Base-by-base conservation (phyloP, 2,888 invertebrate species). In the Nemotelus nigrinus region DNA sequence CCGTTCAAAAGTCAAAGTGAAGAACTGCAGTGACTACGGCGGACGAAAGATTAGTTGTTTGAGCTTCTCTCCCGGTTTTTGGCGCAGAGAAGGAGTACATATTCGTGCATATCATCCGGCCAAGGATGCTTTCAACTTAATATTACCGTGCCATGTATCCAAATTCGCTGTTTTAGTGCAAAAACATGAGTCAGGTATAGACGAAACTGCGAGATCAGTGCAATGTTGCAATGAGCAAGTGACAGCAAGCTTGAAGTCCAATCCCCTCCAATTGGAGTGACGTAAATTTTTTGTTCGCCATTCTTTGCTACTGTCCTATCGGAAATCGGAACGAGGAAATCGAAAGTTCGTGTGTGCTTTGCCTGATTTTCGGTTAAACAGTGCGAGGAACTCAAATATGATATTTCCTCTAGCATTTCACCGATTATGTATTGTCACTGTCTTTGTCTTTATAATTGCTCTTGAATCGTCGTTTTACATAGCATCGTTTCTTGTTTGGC, bases 231-330 rank as follows among this genome's bases (percentile, higher is more conserved):
- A 70, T 43, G 60, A 45, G 72, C 58, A 44, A 72, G 60, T 57
- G 72, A 58, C 72, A 72, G 41, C 10, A 10, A 63, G 25, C 25
- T 25, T 25, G 25, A 25, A 25, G 25, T 25, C 25, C 25, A 70
- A 67, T 50, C 70, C 70, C 70, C 70, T 53, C 55, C 70, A 70
- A 43, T 53, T 43, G 60, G 50, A 74, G 63, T 74, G 74, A 74
- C 74, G 74, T 74, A 74, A 74, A 74, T 74, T 60, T 74, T 74
- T 74, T 48, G 63, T 72, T 74, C 74, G 74, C 74, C 74, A 74
- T 74, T 74, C 74, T 63, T 63, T 25, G 25, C 25, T 25, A 25
- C 25, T 25, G 8, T 55, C 55, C 47, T 47, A 41, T 47, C 7
- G 48, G 48, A 74, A 48, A 41, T 47, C 7, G 48, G 48, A 74